Conservation (phyloP, 1,140 invertebrate species). For the Danaus melanippus region DNA sequence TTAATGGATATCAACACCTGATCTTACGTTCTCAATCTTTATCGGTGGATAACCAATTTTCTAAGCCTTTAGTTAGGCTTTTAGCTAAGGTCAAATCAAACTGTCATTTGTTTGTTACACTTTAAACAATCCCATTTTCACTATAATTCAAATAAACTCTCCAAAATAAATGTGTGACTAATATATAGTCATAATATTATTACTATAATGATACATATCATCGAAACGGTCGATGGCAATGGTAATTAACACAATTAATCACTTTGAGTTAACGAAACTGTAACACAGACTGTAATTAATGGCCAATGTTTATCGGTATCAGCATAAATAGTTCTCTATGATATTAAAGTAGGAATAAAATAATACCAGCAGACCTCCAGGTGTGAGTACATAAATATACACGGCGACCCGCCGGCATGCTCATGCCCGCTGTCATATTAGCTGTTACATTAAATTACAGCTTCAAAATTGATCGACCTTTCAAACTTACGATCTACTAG, state of each 20-base stretch:
- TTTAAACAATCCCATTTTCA: conserved; percentile 18
- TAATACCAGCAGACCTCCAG: conserved; percentile 58
- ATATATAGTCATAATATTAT: no score
- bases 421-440: conserved; percentile 70
- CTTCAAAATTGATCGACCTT: conserved; percentile 52
- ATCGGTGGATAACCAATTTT: conserved; percentile 59
- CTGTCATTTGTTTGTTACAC: conserved; percentile 29
- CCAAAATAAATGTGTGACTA: not conserved
- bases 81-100: conserved; percentile 45
- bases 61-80: conserved; percentile 57
- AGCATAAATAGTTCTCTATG: conserved; percentile 55
- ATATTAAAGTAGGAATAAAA: conserved; percentile 59
- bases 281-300: conserved; percentile 66
- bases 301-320: conserved; percentile 54
- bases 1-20: conserved; percentile 57
- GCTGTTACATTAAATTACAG: conserved; percentile 72
- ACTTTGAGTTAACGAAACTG: conserved; percentile 60
- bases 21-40: conserved; percentile 37
- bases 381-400: conserved; percentile 69
- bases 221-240: no score
- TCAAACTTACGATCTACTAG: conserved; percentile 46
- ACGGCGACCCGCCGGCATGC: conserved; percentile 64
- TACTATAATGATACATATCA: no score
- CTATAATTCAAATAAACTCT: conserved; percentile 3
- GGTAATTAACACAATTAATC: conserved; percentile 37